These are phyloP conservation scores for Epinotia demarniana DNA, from an alignment of 2,888 invertebrate species.

Conservation along the genomic window DNA sequence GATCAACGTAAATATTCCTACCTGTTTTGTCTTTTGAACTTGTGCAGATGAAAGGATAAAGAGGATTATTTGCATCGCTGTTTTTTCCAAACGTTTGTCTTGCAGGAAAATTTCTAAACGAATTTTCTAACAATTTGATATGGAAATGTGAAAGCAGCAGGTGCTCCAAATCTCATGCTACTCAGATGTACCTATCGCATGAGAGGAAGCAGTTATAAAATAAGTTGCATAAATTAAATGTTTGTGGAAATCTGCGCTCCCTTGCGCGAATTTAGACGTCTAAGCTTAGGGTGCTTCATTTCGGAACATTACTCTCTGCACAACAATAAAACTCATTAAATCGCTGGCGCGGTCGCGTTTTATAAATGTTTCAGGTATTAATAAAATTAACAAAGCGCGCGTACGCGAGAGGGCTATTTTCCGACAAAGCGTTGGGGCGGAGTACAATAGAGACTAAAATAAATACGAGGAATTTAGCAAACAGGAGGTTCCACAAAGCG, in stretches of 20 bases:
- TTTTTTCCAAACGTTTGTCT: slow-evolving; percentile 50
- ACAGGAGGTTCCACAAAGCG: slow-evolving; percentile 77
- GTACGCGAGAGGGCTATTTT: slow-evolving; percentile 78
- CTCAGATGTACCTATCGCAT: slow-evolving; percentile 55
- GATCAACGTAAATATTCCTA: slow-evolving; percentile 73
- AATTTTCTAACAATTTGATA: slow-evolving; percentile 62
- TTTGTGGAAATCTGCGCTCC: slow-evolving; percentile 63
- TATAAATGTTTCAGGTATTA: slow-evolving; percentile 84
- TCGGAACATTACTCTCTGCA: slow-evolving; percentile 76
- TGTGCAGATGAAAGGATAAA: slow-evolving; percentile 62
- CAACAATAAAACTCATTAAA: slow-evolving; percentile 84
- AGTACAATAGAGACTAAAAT: slow-evolving; percentile 83
- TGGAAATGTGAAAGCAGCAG: slow-evolving; percentile 65
- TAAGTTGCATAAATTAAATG: slow-evolving; percentile 71
- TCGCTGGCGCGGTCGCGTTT: slow-evolving; percentile 78
- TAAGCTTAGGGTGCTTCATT: slow-evolving; percentile 71
- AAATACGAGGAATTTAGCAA: slow-evolving; percentile 83
- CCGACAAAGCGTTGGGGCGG: slow-evolving; percentile 78
- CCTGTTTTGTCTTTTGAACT: slow-evolving; percentile 70
- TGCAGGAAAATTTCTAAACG: slow-evolving; percentile 44
- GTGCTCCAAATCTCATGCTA: slow-evolving; percentile 63
- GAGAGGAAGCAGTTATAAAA: slow-evolving; percentile 67
- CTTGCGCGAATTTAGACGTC: slow-evolving; percentile 66
- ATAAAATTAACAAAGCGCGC: slow-evolving; percentile 83
- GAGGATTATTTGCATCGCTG: slow-evolving; percentile 67